Conservation (phyloP, 2,888 invertebrate species). For the Parnassius smintheus region DNA sequence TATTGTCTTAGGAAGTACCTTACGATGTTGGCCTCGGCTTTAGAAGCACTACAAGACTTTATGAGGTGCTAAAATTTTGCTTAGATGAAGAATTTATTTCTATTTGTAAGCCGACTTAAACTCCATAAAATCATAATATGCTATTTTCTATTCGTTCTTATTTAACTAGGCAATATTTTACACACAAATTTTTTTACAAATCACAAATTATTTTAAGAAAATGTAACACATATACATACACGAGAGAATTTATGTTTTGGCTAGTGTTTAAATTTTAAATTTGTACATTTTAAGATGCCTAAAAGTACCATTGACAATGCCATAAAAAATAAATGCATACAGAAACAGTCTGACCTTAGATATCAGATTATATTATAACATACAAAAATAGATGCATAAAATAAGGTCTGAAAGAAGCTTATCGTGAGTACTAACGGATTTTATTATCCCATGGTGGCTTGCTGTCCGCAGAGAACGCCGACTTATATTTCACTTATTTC, state of each 20-base stretch:
- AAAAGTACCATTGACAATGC: not conserved
- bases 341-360: conserved; percentile 9
- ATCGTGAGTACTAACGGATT: conserved; percentile 54
- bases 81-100: conserved; percentile 22
- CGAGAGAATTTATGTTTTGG: too few relatives aligned
- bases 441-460: conserved; percentile 49
- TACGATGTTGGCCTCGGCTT: conserved; percentile 41
- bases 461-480: conserved; percentile 29
- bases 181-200: too few relatives aligned
- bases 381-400: conserved; percentile 31
- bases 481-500: conserved; percentile 37
- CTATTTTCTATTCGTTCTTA: too few relatives aligned
- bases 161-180: too few relatives aligned
- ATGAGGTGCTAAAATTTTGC: conserved; percentile 27
- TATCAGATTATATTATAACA: conserved; percentile 15
- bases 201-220: too few relatives aligned
- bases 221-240: too few relatives aligned
- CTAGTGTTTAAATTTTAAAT: too few relatives aligned
- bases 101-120: not conserved
- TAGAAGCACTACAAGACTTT: conserved; percentile 36
- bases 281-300: too few relatives aligned
- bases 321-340: conserved; percentile 2
- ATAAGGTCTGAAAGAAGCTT: conserved; percentile 57
- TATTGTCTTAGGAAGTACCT: conserved; percentile 52
- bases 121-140: too few relatives aligned